phyloP scores from a whole-genome alignment of 2,113 vertebrate species.

The human region GRCh38 chr3:115226501-115227000 shows the following conservation, averaged over 20 bases:
- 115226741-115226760: background rate
- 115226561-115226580: constrained; percentile 1
- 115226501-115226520: background rate
- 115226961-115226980: background rate
- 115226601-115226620: background rate
- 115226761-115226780: background rate
- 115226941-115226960: constrained; percentile 22
- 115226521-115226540: background rate
- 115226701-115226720: constrained; percentile 23
- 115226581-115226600: background rate
- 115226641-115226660: background rate
- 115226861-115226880: background rate
- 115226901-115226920: background rate
- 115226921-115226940: background rate
- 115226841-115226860: background rate
- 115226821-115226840: constrained; percentile 26
- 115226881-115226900: background rate
- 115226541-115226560: background rate
- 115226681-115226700: background rate
- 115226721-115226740: constrained; percentile 31
- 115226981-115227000: background rate
- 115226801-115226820: background rate
- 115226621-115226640: background rate
- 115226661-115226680: background rate
- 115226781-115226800: background rate